Conservation (phyloP, 2,888 invertebrate genomes). For the Colostygia pectinataria region DNA sequence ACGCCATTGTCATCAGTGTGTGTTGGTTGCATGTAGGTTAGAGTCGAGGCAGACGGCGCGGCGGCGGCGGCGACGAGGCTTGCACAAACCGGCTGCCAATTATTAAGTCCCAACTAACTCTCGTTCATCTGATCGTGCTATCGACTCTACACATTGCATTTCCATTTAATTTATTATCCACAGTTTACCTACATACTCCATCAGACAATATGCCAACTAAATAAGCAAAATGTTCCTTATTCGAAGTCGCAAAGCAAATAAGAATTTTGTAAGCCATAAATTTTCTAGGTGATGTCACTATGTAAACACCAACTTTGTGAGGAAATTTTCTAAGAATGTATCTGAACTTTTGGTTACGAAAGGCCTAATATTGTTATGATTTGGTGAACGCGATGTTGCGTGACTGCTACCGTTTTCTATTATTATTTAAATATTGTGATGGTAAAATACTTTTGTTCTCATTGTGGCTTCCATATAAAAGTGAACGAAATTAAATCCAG, state of each 20-base stretch:
- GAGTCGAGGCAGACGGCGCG: slow-evolving; percentile 66
- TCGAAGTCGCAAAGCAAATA: slow-evolving; percentile 6
- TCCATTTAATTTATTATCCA: neutral
- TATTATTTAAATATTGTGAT: slow-evolving; percentile 38
- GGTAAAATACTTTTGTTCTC: slow-evolving; percentile 37
- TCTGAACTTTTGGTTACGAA: slow-evolving; percentile 17
- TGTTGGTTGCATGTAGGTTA: slow-evolving; percentile 56
- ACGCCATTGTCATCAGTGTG: slow-evolving; percentile 26
- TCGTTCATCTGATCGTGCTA: slow-evolving; percentile 22
- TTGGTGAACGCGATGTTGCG: slow-evolving; percentile 38
- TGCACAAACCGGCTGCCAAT: slow-evolving; percentile 57
- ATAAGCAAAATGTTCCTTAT: neutral
- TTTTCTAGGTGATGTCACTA: slow-evolving; percentile 14
- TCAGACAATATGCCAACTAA: too few relatives aligned
- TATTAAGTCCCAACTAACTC: slow-evolving; percentile 39
- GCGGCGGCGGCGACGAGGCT: slow-evolving; percentile 57
- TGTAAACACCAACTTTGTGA: slow-evolving; percentile 12
- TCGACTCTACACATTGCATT: slow-evolving; percentile 2
- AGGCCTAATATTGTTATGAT: slow-evolving; percentile 25
- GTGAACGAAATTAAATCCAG: slow-evolving; percentile 26
- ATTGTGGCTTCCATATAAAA: slow-evolving; percentile 25
- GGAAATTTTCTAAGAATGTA: slow-evolving; percentile 14
- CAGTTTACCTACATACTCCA: neutral
- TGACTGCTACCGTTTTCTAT: slow-evolving; percentile 49
- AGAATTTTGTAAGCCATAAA: slow-evolving; percentile 9